phyloP scores from a whole-genome alignment of 1,140 invertebrate species.

The Trypoxylus dichotomus region DNA sequence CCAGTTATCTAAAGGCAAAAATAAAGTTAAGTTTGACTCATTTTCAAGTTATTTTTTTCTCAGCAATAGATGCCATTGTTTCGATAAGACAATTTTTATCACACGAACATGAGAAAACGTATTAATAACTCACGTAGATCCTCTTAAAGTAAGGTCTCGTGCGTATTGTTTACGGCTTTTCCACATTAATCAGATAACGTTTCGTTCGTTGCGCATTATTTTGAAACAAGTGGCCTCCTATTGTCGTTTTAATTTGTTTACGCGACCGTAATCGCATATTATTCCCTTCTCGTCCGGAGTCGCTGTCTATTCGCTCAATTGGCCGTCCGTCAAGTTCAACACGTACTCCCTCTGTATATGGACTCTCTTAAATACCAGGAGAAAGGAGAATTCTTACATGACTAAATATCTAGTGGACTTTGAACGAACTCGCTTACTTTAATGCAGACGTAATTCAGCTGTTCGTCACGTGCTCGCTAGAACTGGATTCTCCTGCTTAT shows the following conservation, averaged over 20 bases:
- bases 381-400: slow-evolving; percentile 23
- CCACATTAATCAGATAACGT: too few relatives aligned
- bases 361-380: background rate
- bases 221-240: background rate
- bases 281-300: background rate
- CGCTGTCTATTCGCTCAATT: background rate
- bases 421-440: background rate
- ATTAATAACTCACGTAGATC: too few relatives aligned
- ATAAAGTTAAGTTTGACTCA: too few relatives aligned
- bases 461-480: background rate
- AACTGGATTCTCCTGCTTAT: slow-evolving; percentile 2
- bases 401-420: slow-evolving; percentile 20
- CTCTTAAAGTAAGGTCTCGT: too few relatives aligned
- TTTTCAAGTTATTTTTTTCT: too few relatives aligned
- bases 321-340: background rate
- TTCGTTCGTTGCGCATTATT: background rate
- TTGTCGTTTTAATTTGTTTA: background rate
- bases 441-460: background rate
- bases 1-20: too few relatives aligned
- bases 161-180: too few relatives aligned
- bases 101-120: too few relatives aligned
- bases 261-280: background rate
- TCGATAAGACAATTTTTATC: too few relatives aligned
- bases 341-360: background rate
- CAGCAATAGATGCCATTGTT: too few relatives aligned